Base-by-base conservation (phyloP, 1,140 invertebrate species). In the Dreissena rostriformis region DNA sequence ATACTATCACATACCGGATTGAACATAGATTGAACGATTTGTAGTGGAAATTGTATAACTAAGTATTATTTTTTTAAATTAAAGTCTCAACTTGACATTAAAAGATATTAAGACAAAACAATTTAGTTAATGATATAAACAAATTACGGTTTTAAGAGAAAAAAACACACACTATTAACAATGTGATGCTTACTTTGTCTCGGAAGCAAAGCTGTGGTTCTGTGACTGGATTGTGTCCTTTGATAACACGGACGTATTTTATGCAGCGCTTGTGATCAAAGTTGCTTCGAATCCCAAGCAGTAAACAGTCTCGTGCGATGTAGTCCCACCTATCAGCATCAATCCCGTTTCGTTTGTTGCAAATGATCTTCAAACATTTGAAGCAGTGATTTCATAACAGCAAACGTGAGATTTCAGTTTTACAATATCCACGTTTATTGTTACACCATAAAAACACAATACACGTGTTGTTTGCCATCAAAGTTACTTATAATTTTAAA, bases 311-410 rank as follows among this genome's bases (percentile, higher is more conserved):
- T 73, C 96, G 91, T 15, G 95, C 90, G 53, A 96, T 93, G 87
- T 96, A 96, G 89, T 96, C 96, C 94, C 94, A 96, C 91, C 96
- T 96, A 89, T 96, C 96, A 12, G 96, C 96, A 92, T 96, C 96
- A 51, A 96, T 93, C 24, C 95, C 95, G 84, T 94, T 95, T 26
- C 93, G 88, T 65, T 94, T 94, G 88, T 96, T 96, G 28, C 94
- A 93, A 0, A 96, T 94, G 80, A 96, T 95, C 95, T 96, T 84
- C 53, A 28, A 72, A 49, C 26, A 51, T n/a, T n/a, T 2, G 12
- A 12, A 72, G 4, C 12, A 52, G 29, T 15, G n/a, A n/a, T n/a
- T n/a, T 49, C 19, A n/a, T 49, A 5, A 28, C 12, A 28, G 17
- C 39, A 28, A 26, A 1, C 22, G 14, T 51, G 22, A 7, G 10